These are phyloP conservation scores for Sakesphorus luctuosus DNA, from an alignment of 2,113 vertebrate genomes.

Conservation along the genomic window DNA sequence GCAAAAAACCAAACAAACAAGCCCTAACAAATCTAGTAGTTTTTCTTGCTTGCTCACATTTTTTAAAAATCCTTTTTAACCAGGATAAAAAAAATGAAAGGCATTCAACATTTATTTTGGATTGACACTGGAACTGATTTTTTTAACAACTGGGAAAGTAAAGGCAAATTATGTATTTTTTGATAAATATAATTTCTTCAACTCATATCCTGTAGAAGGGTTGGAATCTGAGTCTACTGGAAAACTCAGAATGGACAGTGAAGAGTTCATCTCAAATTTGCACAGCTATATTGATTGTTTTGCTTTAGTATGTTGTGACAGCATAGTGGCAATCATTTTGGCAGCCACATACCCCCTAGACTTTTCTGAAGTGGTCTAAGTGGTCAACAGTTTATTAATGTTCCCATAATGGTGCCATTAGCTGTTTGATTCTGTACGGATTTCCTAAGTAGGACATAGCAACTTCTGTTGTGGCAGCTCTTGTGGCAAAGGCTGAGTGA, in stretches of 20 bases:
- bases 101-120: not conserved
- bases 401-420: not conserved
- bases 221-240: not conserved
- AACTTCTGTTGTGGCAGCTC: not conserved
- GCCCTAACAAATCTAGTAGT: not conserved
- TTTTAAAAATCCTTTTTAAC: not conserved
- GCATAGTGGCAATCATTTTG: not conserved
- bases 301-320: not conserved
- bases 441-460: constrained; percentile 12
- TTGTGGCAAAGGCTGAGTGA: constrained; percentile 11
- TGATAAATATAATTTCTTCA: not conserved
- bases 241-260: not conserved
- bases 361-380: not conserved
- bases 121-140: constrained; percentile 19
- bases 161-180: not conserved
- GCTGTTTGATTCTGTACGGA: not conserved
- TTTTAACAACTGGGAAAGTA: constrained; percentile 11
- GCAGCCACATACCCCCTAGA: not conserved
- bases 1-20: not conserved
- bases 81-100: not conserved
- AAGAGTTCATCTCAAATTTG: not conserved
- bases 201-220: not conserved
- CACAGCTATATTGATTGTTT: not conserved
- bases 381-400: not conserved
- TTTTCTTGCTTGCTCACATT: not conserved